phyloP scores from a whole-genome alignment of 2,113 vertebrate genomes.

The Cyprinus carpio region DNA sequence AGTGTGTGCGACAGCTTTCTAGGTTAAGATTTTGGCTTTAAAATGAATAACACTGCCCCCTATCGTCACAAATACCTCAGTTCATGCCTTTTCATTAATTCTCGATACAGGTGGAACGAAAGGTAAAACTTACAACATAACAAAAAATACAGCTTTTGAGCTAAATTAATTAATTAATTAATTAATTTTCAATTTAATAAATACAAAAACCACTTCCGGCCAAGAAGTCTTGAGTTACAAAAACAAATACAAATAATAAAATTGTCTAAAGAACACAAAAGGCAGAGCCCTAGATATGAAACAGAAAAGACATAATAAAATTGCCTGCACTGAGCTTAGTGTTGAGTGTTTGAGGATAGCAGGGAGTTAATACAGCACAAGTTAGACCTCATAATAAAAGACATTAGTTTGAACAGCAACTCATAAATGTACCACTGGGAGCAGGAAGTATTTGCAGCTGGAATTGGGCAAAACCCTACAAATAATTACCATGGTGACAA shows the following conservation, averaged over 20 bases:
- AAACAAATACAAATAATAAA: not conserved
- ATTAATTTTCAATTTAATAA: too few relatives aligned
- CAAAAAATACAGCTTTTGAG: not conserved
- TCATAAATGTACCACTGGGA: slow-evolving; percentile 46
- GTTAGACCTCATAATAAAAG: slow-evolving; percentile 19
- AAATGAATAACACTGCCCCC: slow-evolving; percentile 57
- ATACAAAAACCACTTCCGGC: not conserved
- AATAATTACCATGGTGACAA: not conserved
- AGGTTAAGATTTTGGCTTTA: not conserved
- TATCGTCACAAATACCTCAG: slow-evolving; percentile 31
- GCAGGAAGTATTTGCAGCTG: slow-evolving; percentile 61
- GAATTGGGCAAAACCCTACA: slow-evolving; percentile 53
- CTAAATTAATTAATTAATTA: too few relatives aligned
- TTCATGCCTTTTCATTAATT: not conserved
- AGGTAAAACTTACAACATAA: not conserved
- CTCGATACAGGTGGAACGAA: not conserved
- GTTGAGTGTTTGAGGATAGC: not conserved
- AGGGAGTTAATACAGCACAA: slow-evolving; percentile 33
- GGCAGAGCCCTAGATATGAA: not conserved
- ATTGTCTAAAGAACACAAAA: not conserved
- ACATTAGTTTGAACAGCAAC: slow-evolving; percentile 42
- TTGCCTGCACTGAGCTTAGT: not conserved
- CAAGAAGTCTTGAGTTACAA: not conserved
- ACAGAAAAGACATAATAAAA: not conserved
- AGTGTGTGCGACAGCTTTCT: not conserved